phyloP scores from a whole-genome alignment of 1,140 invertebrate species.

The Protaetia brevitarsis region DNA sequence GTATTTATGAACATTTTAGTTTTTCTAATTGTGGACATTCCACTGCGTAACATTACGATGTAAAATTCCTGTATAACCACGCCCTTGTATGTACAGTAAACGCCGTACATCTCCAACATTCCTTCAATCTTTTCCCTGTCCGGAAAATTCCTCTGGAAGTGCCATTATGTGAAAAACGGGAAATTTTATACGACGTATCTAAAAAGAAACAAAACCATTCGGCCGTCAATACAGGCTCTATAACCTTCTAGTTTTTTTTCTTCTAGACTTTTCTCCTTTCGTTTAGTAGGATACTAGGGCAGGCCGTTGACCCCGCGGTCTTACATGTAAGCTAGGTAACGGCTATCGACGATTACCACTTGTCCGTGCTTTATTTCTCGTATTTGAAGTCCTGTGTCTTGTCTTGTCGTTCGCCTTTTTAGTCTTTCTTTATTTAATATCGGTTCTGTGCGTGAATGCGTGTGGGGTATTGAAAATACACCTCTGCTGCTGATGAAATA shows the following conservation, averaged over 20 bases:
- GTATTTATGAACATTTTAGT: too few species aligned
- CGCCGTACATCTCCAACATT: too few species aligned
- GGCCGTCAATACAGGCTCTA: neutral
- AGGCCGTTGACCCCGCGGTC: conserved; percentile 9
- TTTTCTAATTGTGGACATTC: too few species aligned
- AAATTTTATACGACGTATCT: neutral
- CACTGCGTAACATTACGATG: too few species aligned
- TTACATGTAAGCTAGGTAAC: conserved; percentile 18
- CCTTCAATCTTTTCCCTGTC: too few species aligned
- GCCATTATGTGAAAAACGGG: neutral
- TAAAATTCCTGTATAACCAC: too few species aligned
- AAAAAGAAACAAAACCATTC: neutral
- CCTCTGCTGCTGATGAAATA: too few species aligned
- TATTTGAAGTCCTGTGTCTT: too few species aligned
- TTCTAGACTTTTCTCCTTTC: conserved; percentile 15
- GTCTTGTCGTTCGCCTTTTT: conserved; percentile 1
- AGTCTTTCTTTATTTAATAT: neutral
- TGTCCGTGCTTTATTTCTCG: conserved; percentile 4
- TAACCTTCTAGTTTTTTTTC: conserved; percentile 18
- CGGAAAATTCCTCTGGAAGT: neutral
- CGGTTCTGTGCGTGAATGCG: too few species aligned
- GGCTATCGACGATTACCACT: conserved; percentile 9
- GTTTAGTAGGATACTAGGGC: conserved; percentile 22
- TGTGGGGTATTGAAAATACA: too few species aligned
- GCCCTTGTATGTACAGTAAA: too few species aligned